These are phyloP conservation scores for Ptilorrhoa leucosticta DNA, from an alignment of 2,113 vertebrate genomes.

Conservation along the genomic window DNA sequence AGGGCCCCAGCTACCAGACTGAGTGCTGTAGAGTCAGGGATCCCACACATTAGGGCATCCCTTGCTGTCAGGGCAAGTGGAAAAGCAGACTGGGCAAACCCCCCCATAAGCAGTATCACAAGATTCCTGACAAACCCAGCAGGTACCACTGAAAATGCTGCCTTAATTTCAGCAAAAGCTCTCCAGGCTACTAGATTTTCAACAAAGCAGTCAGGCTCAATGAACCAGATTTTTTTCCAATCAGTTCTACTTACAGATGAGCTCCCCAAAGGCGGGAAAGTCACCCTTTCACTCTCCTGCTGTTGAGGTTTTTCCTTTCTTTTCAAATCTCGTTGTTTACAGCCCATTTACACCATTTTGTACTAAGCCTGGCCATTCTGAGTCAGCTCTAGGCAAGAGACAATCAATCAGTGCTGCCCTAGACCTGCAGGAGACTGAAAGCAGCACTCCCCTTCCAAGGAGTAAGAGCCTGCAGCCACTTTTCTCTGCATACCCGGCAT, in stretches of 20 bases:
- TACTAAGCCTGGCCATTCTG: neutral
- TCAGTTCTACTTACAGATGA: conserved; percentile 26
- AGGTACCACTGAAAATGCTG: neutral
- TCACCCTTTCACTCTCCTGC: neutral
- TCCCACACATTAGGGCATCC: neutral
- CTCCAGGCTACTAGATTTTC: neutral
- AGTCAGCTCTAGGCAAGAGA: neutral
- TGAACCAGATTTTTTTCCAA: neutral
- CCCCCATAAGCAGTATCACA: neutral
- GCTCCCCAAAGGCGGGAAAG: neutral
- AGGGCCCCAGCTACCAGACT: neutral
- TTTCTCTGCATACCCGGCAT: neutral
- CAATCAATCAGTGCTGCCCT: neutral
- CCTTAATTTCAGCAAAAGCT: neutral
- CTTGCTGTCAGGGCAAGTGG: neutral
- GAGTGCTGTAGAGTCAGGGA: neutral
- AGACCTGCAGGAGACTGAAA: neutral
- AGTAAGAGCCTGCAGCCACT: neutral
- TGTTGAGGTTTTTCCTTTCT: neutral
- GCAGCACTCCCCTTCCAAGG: neutral
- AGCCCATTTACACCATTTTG: conserved; percentile 14
- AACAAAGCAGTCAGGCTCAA: neutral
- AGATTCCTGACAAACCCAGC: neutral
- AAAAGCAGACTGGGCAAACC: neutral
- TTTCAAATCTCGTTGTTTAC: conserved; percentile 15